Percentiles rank a stretch among this genome's conserved stretches.
Evolutionary conservation across 2,888 invertebrate genomes (phyloP).

Genomic region (Thymelicus acteon): DNA sequence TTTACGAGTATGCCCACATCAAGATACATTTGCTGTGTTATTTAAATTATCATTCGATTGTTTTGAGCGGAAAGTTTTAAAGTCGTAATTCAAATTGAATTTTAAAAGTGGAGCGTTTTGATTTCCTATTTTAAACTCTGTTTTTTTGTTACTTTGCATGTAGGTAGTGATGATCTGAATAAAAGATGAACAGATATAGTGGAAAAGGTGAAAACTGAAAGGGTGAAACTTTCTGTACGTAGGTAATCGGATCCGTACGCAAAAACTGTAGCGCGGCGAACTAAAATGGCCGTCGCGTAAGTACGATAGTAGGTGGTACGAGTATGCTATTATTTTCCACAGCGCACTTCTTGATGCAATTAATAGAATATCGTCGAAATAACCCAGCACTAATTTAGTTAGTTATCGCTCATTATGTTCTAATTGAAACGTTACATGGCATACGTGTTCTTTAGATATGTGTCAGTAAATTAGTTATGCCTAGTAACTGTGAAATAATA

Average conservation of each 20-base stretch:
- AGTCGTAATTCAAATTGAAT: constrained; percentile 33
- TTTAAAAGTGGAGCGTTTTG: constrained; percentile 18
- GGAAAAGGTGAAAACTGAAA: background rate
- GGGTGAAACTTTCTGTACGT: background rate
- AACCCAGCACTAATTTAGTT: background rate
- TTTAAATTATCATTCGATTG: constrained; percentile 27
- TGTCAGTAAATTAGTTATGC: too few species aligned
- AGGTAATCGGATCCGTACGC: constrained; percentile 33
- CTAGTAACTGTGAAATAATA: too few species aligned
- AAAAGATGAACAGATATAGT: background rate
- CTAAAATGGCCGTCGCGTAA: constrained; percentile 28
- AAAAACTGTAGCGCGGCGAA: constrained; percentile 22
- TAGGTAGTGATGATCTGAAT: background rate
- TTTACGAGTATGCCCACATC: constrained; percentile 32
- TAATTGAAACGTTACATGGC: background rate
- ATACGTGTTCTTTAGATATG: constrained; percentile 17
- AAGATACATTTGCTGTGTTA: constrained; percentile 17
- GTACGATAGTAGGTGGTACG: constrained; percentile 9
- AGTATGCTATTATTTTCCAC: constrained; percentile 31
- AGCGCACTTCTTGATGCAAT: constrained; percentile 17
- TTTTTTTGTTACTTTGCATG: constrained; percentile 7
- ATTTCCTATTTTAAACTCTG: constrained; percentile 15
- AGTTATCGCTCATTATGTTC: background rate
- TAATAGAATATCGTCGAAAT: constrained; percentile 6
- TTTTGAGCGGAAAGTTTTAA: constrained; percentile 30